Base-by-base conservation (phyloP, 2,888 invertebrate genomes). In the Stenodema calcarata region DNA sequence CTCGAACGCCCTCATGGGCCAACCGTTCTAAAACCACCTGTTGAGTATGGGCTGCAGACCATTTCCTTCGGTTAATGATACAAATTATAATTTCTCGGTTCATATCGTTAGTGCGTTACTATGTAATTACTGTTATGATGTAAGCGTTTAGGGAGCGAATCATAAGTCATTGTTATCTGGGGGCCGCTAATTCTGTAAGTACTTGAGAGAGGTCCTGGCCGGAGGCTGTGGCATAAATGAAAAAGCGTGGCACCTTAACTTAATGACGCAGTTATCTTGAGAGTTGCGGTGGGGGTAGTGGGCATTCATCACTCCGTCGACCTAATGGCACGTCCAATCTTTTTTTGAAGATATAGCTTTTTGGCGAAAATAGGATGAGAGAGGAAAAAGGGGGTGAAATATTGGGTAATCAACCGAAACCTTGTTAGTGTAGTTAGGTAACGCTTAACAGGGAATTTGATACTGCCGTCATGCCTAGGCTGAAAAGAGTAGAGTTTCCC, bases 301-400 rank as follows among this genome's bases (percentile, higher is more conserved):
- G 35, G 41, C 73, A 75, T 75, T 75, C 41, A 75, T 75, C 73
- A 75, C 73, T 75, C 73, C 3, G 35, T 12, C n/a, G 35, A 35
- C 41, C 35, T 75, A 75, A 75, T 75, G 73, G 73, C 73, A 41
- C 73, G 16, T 75, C 73, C 73, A 35, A 41, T 75, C 41, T 41
- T 75, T 75, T 75, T 41, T 41, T n/a, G 35, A 3, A 35, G 30
- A 16, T 35, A 41, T 30, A 30, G 73, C 73, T 75, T 30, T 75
- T 75, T 18, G 78, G 18, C 78, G 28, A 16, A 78, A 44, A 78
- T 44, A 27, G 27, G 75, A 75, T 18, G 47, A 23, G 78, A 18
- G 27, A 44, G 16, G 44, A n/a, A 78, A 42, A 30, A 41, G 44
- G 6, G 27, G 3, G n/a, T 27, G 44, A 42, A 42, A 42, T 42